Percentiles rank a stretch among this genome's conserved stretches.
These are phyloP conservation scores for Pandemis heparana DNA, from an alignment of 2,888 invertebrate species.

Conservation along the genomic window DNA sequence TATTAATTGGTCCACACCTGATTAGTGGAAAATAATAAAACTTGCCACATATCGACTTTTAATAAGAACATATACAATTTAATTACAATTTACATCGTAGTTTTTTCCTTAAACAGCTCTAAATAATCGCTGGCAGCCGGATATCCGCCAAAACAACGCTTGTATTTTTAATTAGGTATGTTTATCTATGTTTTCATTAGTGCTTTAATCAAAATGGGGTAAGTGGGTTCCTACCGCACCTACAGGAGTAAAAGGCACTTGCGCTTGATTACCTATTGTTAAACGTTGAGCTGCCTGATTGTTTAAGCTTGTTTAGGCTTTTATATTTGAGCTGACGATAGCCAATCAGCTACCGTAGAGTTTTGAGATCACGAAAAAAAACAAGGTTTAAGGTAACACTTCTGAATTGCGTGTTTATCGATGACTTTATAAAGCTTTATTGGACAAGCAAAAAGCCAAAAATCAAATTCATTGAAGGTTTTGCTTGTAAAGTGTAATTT, in stretches of 20 bases:
- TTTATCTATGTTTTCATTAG: conserved; percentile 18
- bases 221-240: background rate
- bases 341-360: background rate
- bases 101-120: conserved; percentile 19
- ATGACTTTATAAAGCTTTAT: background rate
- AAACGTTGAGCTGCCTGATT: background rate
- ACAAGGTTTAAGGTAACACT: background rate
- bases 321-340: background rate
- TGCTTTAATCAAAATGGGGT: conserved; percentile 8
- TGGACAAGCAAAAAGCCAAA: background rate
- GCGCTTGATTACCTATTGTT: conserved; percentile 3
- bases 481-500: background rate
- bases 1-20: background rate
- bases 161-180: conserved; percentile 13
- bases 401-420: background rate
- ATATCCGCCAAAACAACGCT: conserved; percentile 26
- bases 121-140: conserved; percentile 31
- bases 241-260: background rate
- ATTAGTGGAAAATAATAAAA: conserved; percentile 10
- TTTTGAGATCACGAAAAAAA: background rate
- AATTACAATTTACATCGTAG: background rate
- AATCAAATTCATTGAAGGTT: background rate
- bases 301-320: background rate
- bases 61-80: conserved; percentile 13
- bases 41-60: background rate